A percentile compares a stretch with the other conserved stretches of the same genome.
These are phyloP conservation scores for Syngnathus typhle DNA, from an alignment of 2,113 vertebrate species.

Conservation along the genomic window DNA sequence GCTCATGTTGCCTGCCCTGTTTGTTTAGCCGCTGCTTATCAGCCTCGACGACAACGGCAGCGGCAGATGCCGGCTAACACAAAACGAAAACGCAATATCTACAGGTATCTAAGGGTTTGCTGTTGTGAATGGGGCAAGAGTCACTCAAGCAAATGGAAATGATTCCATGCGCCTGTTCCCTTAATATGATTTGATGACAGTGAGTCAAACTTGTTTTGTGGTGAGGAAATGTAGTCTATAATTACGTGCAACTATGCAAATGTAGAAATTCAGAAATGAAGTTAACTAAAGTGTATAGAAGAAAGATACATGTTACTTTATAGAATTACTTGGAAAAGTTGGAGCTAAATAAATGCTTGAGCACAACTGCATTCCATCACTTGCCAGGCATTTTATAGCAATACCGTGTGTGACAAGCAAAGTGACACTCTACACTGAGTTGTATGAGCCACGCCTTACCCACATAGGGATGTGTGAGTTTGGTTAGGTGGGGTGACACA, in stretches of 20 bases:
- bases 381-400: background rate
- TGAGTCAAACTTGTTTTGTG: conserved; percentile 8
- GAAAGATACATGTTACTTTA: background rate
- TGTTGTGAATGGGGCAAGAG: conserved; percentile 28
- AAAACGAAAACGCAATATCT: conserved; percentile 30
- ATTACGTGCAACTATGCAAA: background rate
- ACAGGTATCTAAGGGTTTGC: conserved; percentile 37
- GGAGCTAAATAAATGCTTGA: background rate
- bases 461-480: conserved; percentile 9
- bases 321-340: background rate
- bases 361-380: conserved; percentile 1
- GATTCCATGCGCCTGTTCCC: background rate
- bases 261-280: background rate
- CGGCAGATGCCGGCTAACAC: conserved; percentile 53
- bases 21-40: conserved; percentile 69
- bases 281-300: background rate
- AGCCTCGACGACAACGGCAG: conserved; percentile 55
- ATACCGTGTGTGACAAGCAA: background rate
- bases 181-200: background rate
- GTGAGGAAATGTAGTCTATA: conserved; percentile 17
- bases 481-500: conserved; percentile 19
- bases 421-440: conserved; percentile 1
- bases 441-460: background rate
- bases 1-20: conserved; percentile 60
- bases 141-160: conserved; percentile 18